These are phyloP conservation scores for Hydriomena furcata DNA, from an alignment of 2,888 invertebrate species.

Conservation along the genomic window DNA sequence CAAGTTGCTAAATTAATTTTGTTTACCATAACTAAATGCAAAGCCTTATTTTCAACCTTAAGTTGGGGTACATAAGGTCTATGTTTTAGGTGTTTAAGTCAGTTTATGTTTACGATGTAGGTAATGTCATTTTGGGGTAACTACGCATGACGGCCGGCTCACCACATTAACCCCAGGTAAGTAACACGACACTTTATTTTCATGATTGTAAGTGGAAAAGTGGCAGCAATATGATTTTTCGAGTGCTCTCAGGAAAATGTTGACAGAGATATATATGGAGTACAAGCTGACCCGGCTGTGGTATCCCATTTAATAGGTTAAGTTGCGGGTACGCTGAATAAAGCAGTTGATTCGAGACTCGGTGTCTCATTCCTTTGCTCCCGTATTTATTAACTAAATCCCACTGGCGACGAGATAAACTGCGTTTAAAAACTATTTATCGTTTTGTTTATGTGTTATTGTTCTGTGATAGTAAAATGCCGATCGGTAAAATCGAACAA, in stretches of 20 bases:
- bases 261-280: not conserved
- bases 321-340: too few relatives aligned
- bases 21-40: slow-evolving; percentile 25
- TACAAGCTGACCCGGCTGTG: too few relatives aligned
- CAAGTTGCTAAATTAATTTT: slow-evolving; percentile 36
- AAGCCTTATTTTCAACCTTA: slow-evolving; percentile 21
- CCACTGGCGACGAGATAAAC: too few relatives aligned
- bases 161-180: slow-evolving; percentile 38
- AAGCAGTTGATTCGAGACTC: too few relatives aligned
- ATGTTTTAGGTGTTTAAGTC: slow-evolving; percentile 7
- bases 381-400: too few relatives aligned
- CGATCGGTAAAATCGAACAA: too few relatives aligned
- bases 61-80: not conserved
- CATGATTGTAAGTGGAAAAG: slow-evolving; percentile 34
- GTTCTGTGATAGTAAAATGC: too few relatives aligned
- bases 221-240: slow-evolving; percentile 29
- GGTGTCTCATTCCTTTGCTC: too few relatives aligned
- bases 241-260: slow-evolving; percentile 11
- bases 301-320: too few relatives aligned
- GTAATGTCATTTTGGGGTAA: slow-evolving; percentile 33
- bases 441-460: too few relatives aligned
- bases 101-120: slow-evolving; percentile 22
- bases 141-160: slow-evolving; percentile 32
- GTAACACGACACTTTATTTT: slow-evolving; percentile 37
- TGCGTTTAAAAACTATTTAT: too few relatives aligned